These are phyloP conservation scores for Drosophila asahinai DNA, from an alignment of 1,140 invertebrate genomes.

Conservation along the genomic window DNA sequence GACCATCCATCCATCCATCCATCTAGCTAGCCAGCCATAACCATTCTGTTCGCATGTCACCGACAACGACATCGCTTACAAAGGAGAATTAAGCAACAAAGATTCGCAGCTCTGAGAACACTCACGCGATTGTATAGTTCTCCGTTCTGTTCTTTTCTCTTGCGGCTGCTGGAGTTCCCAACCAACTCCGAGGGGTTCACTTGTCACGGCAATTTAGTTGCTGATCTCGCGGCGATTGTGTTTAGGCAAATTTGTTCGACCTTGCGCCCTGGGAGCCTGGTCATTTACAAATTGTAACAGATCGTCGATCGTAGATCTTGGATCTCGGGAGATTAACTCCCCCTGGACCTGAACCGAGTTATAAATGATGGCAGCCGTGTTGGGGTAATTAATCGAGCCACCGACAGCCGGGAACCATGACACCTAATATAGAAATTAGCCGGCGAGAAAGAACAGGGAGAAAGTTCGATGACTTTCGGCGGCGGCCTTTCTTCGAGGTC, in stretches of 20 bases:
- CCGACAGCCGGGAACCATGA: slow-evolving; percentile 54
- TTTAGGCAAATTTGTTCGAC: slow-evolving; percentile 43
- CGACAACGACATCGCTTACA: slow-evolving; percentile 30
- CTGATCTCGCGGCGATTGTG: slow-evolving; percentile 35
- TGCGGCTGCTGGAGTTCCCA: slow-evolving; percentile 20
- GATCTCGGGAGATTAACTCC: slow-evolving; percentile 17
- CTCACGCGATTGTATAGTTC: slow-evolving; percentile 46
- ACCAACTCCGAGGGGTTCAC: slow-evolving; percentile 16
- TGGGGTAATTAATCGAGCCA: slow-evolving; percentile 53
- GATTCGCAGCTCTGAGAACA: slow-evolving; percentile 56
- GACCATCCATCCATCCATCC: slow-evolving; percentile 21
- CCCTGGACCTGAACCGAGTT: slow-evolving; percentile 11
- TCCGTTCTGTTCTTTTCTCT: slow-evolving; percentile 19
- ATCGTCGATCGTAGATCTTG: slow-evolving; percentile 25
- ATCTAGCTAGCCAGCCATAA: slow-evolving; percentile 35
- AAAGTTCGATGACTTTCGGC: slow-evolving; percentile 80
- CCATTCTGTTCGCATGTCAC: slow-evolving; percentile 61
- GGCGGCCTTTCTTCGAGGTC: slow-evolving; percentile 72
- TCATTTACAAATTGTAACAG: slow-evolving; percentile 48
- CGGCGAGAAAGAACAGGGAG: slow-evolving; percentile 59
- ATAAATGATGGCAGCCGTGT: slow-evolving; percentile 46
- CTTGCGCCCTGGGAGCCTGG: slow-evolving; percentile 38
- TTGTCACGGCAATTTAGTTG: slow-evolving; percentile 41
- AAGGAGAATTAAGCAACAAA: slow-evolving; percentile 40
- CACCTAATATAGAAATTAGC: slow-evolving; percentile 81